Evolutionary conservation across 2,888 invertebrate species (phyloP).

Genomic region (Agrotis ipsilon): DNA sequence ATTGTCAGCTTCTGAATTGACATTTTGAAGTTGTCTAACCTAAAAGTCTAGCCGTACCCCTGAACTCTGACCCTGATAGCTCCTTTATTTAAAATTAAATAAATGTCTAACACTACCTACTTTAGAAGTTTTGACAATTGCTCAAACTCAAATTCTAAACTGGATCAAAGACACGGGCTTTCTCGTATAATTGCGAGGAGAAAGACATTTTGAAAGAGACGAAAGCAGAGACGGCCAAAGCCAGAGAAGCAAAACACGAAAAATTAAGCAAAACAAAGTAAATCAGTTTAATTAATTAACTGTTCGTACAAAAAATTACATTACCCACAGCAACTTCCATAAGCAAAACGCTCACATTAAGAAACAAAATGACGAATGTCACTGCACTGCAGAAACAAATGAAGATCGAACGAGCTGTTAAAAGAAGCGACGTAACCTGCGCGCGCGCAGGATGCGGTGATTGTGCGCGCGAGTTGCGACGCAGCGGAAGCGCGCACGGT

Average conservation of each 20-base stretch:
- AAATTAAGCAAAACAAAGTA: neutral
- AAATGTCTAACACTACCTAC: too few species aligned
- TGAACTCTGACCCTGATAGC: too few species aligned
- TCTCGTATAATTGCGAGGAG: neutral
- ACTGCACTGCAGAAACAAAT: constrained; percentile 58
- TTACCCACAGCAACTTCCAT: neutral
- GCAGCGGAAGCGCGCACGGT: constrained; percentile 75
- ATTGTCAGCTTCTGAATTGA: too few species aligned
- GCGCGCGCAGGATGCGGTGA: constrained; percentile 75
- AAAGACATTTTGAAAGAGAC: neutral
- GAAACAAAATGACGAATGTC: constrained; percentile 55
- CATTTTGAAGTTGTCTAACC: too few species aligned
- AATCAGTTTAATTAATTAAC: constrained; percentile 7
- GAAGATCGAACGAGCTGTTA: constrained; percentile 65
- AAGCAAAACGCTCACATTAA: neutral
- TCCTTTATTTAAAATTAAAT: too few species aligned
- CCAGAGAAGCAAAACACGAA: too few species aligned
- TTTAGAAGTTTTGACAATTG: neutral
- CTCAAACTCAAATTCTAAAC: too few species aligned
- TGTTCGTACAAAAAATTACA: constrained; percentile 6
- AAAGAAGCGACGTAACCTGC: constrained; percentile 65
- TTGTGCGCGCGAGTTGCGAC: constrained; percentile 74
- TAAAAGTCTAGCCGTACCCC: too few species aligned
- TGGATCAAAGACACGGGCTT: neutral
- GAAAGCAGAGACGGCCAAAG: too few species aligned